Percentiles rank a stretch among this genome's conserved stretches.
Evolutionary conservation across 2,113 vertebrate genomes (phyloP).

Genomic region (Lasiurus cinereus): DNA sequence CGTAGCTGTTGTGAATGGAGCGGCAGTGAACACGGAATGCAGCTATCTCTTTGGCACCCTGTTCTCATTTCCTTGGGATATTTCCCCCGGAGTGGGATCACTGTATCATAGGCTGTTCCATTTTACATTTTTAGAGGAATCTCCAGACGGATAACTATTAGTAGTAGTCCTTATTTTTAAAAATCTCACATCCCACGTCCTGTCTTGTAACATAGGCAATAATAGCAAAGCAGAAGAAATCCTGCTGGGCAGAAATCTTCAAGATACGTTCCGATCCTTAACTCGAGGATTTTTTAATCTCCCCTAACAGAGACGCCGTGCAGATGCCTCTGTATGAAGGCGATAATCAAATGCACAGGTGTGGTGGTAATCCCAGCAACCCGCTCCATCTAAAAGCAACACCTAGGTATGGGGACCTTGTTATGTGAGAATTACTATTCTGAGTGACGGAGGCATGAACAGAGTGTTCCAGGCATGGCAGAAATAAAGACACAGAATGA

Average conservation of each 20-base stretch:
- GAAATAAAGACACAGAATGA: background rate
- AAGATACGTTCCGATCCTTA: background rate
- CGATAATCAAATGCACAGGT: background rate
- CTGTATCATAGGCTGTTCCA: background rate
- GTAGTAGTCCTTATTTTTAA: background rate
- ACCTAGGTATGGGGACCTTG: background rate
- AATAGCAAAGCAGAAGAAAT: background rate
- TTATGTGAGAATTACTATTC: constrained; percentile 14
- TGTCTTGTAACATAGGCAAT: background rate
- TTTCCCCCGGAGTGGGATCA: background rate
- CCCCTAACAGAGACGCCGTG: background rate
- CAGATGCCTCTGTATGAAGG: background rate
- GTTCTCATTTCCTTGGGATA: background rate
- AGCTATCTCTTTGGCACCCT: background rate
- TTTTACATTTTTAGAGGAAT: background rate
- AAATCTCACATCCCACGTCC: background rate
- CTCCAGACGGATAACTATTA: background rate
- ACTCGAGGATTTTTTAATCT: background rate
- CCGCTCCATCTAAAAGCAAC: background rate
- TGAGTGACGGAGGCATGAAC: background rate
- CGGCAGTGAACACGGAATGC: background rate
- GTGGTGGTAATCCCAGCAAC: background rate
- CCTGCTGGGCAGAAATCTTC: background rate
- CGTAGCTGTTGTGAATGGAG: background rate
- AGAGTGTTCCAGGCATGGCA: background rate